Conservation (phyloP, 2,113 vertebrate species). For the Alligator mississippiensis region DNA sequence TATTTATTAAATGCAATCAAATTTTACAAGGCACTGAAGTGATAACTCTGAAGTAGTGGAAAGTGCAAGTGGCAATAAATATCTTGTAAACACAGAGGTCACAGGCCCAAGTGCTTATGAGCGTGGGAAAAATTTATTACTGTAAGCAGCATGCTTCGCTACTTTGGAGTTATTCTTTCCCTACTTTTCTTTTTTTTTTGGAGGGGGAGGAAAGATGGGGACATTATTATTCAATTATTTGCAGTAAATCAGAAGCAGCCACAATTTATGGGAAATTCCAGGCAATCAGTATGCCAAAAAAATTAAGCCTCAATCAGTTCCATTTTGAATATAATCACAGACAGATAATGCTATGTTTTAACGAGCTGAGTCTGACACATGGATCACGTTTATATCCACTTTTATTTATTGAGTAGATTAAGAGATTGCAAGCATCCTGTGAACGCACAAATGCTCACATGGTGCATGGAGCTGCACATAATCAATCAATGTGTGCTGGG, state of each 20-base stretch:
- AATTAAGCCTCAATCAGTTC: conserved; percentile 70
- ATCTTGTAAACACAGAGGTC: conserved; percentile 76
- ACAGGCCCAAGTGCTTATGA: conserved; percentile 58
- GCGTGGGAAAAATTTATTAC: conserved; percentile 51
- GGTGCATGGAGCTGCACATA: conserved; percentile 53
- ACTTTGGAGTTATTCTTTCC: conserved; percentile 38
- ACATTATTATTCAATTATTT: conserved; percentile 75
- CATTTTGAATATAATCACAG: conserved; percentile 76
- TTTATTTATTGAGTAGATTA: conserved; percentile 75
- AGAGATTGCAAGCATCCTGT: conserved; percentile 69
- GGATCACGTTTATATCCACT: conserved; percentile 73
- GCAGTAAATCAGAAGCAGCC: conserved; percentile 72
- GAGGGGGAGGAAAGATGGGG: conserved; percentile 26
- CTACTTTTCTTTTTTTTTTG: conserved; percentile 11
- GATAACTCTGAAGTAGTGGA: conserved; percentile 60
- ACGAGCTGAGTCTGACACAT: conserved; percentile 56
- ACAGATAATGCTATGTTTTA: conserved; percentile 69
- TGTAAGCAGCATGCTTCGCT: not conserved
- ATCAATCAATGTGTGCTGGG: conserved; percentile 37
- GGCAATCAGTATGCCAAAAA: conserved; percentile 64
- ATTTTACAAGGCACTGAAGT: conserved; percentile 74
- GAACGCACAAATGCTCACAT: conserved; percentile 60
- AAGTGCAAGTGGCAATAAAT: conserved; percentile 66
- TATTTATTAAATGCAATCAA: conserved; percentile 73
- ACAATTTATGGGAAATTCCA: conserved; percentile 66